Evolutionary conservation across 2,797 vertebrate species (phyloP), one percentile per base, ranked within the genome.

Genomic region (Ctenosaura bakeri): DNA sequence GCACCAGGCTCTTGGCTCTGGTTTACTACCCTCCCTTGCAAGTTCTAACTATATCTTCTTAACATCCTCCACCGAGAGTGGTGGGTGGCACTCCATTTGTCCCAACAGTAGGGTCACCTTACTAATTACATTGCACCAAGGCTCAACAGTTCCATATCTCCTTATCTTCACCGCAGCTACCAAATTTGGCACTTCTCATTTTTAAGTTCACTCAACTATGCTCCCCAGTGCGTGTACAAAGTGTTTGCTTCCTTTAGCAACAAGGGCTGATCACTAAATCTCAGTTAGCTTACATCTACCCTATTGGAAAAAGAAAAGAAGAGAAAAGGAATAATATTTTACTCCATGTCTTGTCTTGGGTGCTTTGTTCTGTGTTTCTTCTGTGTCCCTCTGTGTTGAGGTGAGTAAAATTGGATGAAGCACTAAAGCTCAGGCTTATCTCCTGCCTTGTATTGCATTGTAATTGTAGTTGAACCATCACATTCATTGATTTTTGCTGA

Each of bases 201-300:
- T 69, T 32, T 4, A 13, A 32, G 9, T 73, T 59, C 1, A n/a
- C 46, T 62, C 35, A 16, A 29, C 24, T 35, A 26, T 8, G 2
- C n/a, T 42, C 26, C 35, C 7, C 0, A 73, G 24, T 13, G 2
- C 26, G 35, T 35, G 20, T 24, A 9, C 6, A 42, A 73, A 74
- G 10, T 38, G 16, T 24, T 52, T 38, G 14, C 69, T 52, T 76
- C 38, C 22, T 84, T 24, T 69, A 83, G 89, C 88, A 90, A 82
- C 80, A 85, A n/a, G 38, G n/a, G 80, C 93, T 89, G 83, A 66
- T 8, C 69, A 50, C 54, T 66, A 89, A 90, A 91, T 91, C 29
- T 86, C 29, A 14, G 38, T 83, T 59, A 32, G 16, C n/a, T 52
- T 18, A 62, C 90, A 6, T 32, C 13, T 62, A 29, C 22, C 14